Conservation (phyloP, 2,797 vertebrate species). For the Phalloptychus januarius region DNA sequence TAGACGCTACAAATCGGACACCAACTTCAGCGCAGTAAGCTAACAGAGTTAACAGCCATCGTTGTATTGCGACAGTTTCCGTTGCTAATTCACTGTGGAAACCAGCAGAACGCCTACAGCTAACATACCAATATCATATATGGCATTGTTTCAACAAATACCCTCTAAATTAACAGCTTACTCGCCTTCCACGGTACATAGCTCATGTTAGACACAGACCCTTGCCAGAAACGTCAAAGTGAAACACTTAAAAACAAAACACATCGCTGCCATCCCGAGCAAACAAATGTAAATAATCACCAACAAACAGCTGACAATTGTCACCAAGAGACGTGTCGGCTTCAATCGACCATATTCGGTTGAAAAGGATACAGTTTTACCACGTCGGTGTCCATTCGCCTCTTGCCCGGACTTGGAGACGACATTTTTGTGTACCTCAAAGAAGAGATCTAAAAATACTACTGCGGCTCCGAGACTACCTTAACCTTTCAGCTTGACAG, state of each 20-base stretch:
- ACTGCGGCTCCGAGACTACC: constrained; percentile 43
- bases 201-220: constrained; percentile 29
- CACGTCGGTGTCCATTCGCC: constrained; percentile 98
- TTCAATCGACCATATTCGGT: constrained; percentile 7
- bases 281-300: constrained; percentile 14
- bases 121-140: constrained; percentile 19
- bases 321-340: constrained; percentile 10
- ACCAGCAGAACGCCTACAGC: constrained; percentile 30
- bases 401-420: constrained; percentile 96
- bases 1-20: not conserved
- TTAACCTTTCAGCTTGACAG: constrained; percentile 50
- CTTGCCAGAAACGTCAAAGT: constrained; percentile 21
- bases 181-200: constrained; percentile 38
- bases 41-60: constrained; percentile 39
- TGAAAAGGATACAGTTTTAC: constrained; percentile 97
- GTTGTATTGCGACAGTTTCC: constrained; percentile 47
- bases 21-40: constrained; percentile 32
- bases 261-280: constrained; percentile 5
- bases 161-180: constrained; percentile 6
- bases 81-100: constrained; percentile 24
- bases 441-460: constrained; percentile 72
- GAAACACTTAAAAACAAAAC: constrained; percentile 45
- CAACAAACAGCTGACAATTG: constrained; percentile 43
- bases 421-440: constrained; percentile 87
- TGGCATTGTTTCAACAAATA: not conserved